These are phyloP conservation scores for Pseudocheirus occidentalis DNA, from an alignment of 2,797 vertebrate genomes.

Conservation along the genomic window DNA sequence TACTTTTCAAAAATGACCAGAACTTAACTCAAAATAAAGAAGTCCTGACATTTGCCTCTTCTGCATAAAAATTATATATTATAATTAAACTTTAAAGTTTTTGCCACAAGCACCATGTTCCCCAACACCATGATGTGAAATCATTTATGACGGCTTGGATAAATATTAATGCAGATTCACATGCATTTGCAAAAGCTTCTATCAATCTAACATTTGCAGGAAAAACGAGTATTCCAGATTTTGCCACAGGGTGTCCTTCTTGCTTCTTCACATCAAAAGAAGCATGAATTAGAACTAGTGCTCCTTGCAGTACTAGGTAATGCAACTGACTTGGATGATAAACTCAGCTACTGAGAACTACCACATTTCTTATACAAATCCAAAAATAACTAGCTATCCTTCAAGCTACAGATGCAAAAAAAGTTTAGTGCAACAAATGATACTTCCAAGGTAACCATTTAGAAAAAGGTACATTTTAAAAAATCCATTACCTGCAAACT, in stretches of 20 bases:
- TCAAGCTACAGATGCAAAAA: slow-evolving; percentile 13
- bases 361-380: slow-evolving; percentile 63
- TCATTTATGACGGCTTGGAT: slow-evolving; percentile 99
- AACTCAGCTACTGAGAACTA: slow-evolving; percentile 77
- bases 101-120: slow-evolving; percentile 95
- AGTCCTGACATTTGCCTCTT: slow-evolving; percentile 95
- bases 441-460: slow-evolving; percentile 20
- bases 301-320: slow-evolving; percentile 83
- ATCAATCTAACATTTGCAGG: slow-evolving; percentile 91
- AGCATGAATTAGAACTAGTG: slow-evolving; percentile 82
- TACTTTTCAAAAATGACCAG: slow-evolving; percentile 89
- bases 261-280: slow-evolving; percentile 91
- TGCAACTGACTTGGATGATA: slow-evolving; percentile 83
- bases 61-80: slow-evolving; percentile 98
- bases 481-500: slow-evolving; percentile 93
- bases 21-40: slow-evolving; percentile 95
- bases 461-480: slow-evolving; percentile 52
- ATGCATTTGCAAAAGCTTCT: slow-evolving; percentile 94
- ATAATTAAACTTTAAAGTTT: slow-evolving; percentile 99
- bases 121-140: slow-evolving; percentile 94
- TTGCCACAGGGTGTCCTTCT: slow-evolving; percentile 98
- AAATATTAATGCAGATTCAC: slow-evolving; percentile 99
- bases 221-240: slow-evolving; percentile 90
- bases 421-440: not conserved
- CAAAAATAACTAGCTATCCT: slow-evolving; percentile 43